Percentiles rank a stretch among this genome's conserved stretches.
phyloP scores from a whole-genome alignment of 2,888 invertebrate genomes.

The Tenthredo distinguenda region DNA sequence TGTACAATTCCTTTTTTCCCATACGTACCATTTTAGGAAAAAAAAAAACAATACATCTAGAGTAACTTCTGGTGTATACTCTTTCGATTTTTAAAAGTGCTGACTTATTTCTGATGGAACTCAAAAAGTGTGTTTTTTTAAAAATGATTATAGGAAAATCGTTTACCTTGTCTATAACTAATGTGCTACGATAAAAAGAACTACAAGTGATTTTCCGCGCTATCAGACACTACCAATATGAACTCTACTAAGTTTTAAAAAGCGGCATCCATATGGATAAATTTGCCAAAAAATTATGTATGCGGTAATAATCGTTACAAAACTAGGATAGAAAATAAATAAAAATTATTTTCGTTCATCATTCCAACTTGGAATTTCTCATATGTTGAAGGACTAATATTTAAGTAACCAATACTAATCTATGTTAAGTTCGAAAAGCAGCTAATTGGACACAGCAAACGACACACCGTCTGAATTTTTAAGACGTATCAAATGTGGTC shows the following conservation, averaged over 20 bases:
- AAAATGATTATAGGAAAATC: not conserved
- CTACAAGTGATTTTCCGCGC: not conserved
- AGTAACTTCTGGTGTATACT: not conserved
- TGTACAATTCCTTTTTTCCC: not conserved
- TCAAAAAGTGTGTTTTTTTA: not conserved
- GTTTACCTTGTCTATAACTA: not conserved
- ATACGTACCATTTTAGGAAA: not conserved
- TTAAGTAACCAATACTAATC: not conserved
- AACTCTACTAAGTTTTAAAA: not conserved
- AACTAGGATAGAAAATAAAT: not conserved
- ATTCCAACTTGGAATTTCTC: not conserved
- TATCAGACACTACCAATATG: conserved; percentile 10
- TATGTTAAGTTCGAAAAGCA: conserved; percentile 20
- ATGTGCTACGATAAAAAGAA: not conserved
- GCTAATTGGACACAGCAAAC: conserved; percentile 69
- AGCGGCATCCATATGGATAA: not conserved
- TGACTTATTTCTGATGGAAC: not conserved
- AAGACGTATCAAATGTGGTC: conserved; percentile 11
- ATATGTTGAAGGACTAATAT: not conserved
- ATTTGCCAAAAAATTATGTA: not conserved
- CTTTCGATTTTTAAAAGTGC: not conserved
- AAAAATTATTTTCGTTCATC: not conserved
- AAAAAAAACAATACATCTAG: not conserved
- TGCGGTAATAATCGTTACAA: not conserved
- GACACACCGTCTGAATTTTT: conserved; percentile 65